Conservation (phyloP, 1,140 invertebrate genomes). For the Megathymus violae region DNA sequence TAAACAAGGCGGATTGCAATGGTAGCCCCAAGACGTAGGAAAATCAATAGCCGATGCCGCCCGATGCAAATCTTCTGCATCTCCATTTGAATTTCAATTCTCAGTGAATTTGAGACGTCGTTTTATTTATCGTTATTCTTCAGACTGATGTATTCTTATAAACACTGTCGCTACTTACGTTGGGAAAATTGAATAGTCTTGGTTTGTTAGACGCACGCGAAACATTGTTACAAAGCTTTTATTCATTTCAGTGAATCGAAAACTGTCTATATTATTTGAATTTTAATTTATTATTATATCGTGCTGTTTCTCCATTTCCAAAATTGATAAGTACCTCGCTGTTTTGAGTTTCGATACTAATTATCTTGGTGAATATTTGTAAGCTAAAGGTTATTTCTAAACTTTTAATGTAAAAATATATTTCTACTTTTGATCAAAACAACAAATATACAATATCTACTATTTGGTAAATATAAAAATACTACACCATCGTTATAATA, state of each 20-base stretch:
- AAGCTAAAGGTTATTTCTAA: too few relatives aligned
- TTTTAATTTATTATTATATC: background rate
- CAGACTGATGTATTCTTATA: conserved; percentile 31
- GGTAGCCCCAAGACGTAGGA: conserved; percentile 73
- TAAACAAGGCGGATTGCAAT: conserved; percentile 81
- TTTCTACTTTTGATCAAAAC: too few relatives aligned
- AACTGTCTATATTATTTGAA: conserved; percentile 1
- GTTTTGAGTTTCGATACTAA: too few relatives aligned
- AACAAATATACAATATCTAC: too few relatives aligned
- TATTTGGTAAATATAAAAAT: too few relatives aligned
- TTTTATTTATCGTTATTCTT: conserved; percentile 43
- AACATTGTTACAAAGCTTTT: background rate
- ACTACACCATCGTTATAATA: too few relatives aligned
- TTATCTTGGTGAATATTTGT: too few relatives aligned
- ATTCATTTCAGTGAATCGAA: background rate
- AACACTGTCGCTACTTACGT: conserved; percentile 13
- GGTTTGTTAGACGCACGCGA: conserved; percentile 8
- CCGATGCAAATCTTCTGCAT: conserved; percentile 80
- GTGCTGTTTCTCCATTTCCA: conserved; percentile 4
- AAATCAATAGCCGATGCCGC: conserved; percentile 79
- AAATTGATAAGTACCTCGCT: too few relatives aligned
- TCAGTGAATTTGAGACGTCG: conserved; percentile 59
- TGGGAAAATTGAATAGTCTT: conserved; percentile 10
- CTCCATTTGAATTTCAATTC: conserved; percentile 77
- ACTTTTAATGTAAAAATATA: too few relatives aligned